phyloP scores from a whole-genome alignment of 1,140 invertebrate species.

The Heterodera carotae region DNA sequence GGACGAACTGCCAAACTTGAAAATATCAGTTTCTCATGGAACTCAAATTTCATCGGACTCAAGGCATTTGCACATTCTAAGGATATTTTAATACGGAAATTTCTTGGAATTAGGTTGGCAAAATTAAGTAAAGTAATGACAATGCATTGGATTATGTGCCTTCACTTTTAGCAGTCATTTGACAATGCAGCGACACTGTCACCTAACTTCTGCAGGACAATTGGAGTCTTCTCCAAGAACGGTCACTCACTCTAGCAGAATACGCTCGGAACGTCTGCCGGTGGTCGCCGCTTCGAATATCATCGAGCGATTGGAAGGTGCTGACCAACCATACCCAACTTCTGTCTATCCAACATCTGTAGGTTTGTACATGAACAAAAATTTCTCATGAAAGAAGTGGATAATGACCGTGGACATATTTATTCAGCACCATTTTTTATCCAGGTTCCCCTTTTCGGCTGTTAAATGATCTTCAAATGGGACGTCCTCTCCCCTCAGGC shows the following conservation, averaged over 20 bases:
- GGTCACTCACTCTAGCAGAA: background rate
- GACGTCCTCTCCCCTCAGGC: background rate
- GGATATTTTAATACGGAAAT: no score
- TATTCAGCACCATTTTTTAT: no score
- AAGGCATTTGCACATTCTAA: background rate
- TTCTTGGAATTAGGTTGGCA: no score
- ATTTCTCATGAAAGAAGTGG: no score
- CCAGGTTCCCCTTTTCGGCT: slow-evolving; percentile 21
- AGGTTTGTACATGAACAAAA: no score
- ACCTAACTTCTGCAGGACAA: background rate
- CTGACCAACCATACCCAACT: background rate
- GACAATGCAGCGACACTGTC: background rate
- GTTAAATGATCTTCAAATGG: slow-evolving; percentile 24
- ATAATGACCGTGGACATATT: no score
- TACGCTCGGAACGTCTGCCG: background rate
- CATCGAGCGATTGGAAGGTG: background rate
- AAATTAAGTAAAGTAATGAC: no score
- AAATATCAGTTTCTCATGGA: background rate
- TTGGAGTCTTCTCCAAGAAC: background rate
- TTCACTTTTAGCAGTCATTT: background rate
- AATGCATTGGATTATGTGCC: no score
- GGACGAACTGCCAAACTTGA: background rate
- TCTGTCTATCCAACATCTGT: no score
- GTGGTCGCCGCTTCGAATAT: background rate
- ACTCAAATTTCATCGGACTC: background rate